A percentile compares a stretch with the other conserved stretches of the same genome.
Conservation (phyloP, 2,888 invertebrate genomes). For the Tanypteryx hageni region DNA sequence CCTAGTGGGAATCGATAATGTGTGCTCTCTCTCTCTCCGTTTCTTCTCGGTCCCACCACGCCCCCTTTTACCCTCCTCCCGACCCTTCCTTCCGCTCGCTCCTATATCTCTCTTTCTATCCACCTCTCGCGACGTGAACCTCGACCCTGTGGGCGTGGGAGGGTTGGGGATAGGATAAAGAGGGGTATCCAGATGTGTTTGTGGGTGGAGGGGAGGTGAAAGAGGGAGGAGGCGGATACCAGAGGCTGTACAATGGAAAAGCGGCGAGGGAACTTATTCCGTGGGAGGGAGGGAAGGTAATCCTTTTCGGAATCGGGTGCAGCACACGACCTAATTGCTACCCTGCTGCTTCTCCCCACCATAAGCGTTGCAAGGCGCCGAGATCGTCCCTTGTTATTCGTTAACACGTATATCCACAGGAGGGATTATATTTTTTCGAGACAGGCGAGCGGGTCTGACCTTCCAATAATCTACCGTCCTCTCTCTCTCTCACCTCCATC, state of each 20-base stretch:
- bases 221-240: no score
- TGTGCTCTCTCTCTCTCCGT: slow-evolving; percentile 23
- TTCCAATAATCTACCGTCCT: background rate
- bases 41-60: slow-evolving; percentile 10
- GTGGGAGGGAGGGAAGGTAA: background rate
- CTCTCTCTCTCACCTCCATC: background rate
- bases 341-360: background rate
- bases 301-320: background rate
- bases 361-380: background rate
- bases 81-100: no score
- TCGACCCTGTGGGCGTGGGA: no score
- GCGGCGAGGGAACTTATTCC: no score
- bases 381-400: background rate
- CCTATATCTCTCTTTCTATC: no score
- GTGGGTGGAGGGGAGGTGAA: no score
- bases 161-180: no score
- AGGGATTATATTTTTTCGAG: background rate
- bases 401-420: background rate
- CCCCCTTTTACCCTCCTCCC: background rate
- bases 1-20: slow-evolving; percentile 29
- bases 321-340: slow-evolving; percentile 24
- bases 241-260: no score
- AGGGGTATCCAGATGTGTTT: no score
- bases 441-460: background rate
- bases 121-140: no score